Base-by-base conservation (phyloP, 2,797 vertebrate genomes). In the Sparidentex hasta region DNA sequence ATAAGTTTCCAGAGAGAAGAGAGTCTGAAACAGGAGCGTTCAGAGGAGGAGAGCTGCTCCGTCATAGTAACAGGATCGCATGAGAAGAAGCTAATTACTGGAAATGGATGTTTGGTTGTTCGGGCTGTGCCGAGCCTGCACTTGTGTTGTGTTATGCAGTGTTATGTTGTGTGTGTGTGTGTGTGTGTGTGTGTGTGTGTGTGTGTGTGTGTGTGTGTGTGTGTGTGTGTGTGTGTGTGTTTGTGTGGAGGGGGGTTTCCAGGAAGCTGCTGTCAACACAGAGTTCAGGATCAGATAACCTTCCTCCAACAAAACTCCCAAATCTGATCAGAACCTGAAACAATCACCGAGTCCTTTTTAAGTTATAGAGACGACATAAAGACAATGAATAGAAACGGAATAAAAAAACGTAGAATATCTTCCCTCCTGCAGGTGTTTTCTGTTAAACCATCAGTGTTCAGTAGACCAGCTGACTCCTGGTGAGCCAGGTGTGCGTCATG, bases 91-190 rank as follows among this genome's bases (percentile, higher is more conserved):
- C 70, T 82, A 75, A 90, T 90, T 81, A 83, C 79, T 85, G 83
- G 50, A 87, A 90, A 88, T 82, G 84, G 82, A 86, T 85, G 84
- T 92, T 90, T 91, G 75, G 69, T 55, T 84, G 89, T 78, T 65
- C 1, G 55, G 51, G 61, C 68, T 69, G 70, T 43, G 77, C 54
- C 65, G 50, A 2, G 54, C 57, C 57, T 62, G 38, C 29, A 47
- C 50, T 74, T 25, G 65, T 74, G 74, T 76, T 75, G 61, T 76
- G 68, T 64, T 69, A 1, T 63, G 56, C 71, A 41, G 9, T 61
- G 27, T 27, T 55, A 1, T 62, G 59, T 59, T 2, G 54, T 75
- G 75, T 65, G 79, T 72, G 71, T 70, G 3, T 62, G 74, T n/a
- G n/a, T n/a, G 48, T 74, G 64, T 47, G 54, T 66, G 61, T 55